These are phyloP conservation scores for Idaea straminata DNA, from an alignment of 2,888 invertebrate species.

Conservation along the genomic window DNA sequence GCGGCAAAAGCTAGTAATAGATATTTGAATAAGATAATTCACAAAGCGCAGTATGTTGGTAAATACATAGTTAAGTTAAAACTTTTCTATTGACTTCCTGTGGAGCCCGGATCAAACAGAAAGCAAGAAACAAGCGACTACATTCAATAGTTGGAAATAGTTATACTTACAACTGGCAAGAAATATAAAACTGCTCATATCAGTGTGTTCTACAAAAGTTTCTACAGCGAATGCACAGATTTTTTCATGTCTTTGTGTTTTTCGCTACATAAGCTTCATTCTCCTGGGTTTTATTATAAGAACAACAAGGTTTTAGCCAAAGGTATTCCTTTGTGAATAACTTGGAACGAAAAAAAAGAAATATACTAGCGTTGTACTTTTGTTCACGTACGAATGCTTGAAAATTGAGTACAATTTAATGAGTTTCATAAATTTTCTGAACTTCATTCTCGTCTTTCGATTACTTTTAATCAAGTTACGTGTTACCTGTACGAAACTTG, in stretches of 20 bases:
- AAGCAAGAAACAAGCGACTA: background rate
- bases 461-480: constrained; percentile 1
- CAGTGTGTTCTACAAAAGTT: constrained; percentile 9
- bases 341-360: background rate
- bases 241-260: constrained; percentile 13
- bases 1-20: too few relatives aligned
- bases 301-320: background rate
- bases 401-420: background rate
- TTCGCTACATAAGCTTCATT: constrained; percentile 1
- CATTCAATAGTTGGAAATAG: background rate
- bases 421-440: background rate
- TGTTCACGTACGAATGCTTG: background rate
- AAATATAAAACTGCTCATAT: background rate
- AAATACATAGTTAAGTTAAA: background rate
- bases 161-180: background rate
- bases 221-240: constrained; percentile 8
- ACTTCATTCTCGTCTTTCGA: background rate
- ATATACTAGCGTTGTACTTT: background rate
- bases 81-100: constrained; percentile 1
- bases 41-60: background rate
- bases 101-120: background rate
- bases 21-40: too few relatives aligned
- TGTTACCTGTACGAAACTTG: background rate
- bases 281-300: background rate
- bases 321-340: background rate